Base-by-base conservation (phyloP, 2,888 invertebrate species). In the Apodemia mormo region DNA sequence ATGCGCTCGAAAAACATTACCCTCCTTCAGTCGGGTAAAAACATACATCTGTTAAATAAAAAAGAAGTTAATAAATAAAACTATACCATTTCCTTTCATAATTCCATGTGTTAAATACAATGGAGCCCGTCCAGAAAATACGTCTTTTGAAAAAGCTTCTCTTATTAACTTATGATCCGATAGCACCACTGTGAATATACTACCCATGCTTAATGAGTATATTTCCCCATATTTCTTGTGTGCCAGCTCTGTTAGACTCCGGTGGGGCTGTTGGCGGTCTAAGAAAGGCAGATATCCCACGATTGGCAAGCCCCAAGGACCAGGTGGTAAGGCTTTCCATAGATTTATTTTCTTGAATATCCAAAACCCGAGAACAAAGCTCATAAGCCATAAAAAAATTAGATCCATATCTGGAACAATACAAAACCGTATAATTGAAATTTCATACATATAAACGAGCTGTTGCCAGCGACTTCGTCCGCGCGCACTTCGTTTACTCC, bases 91-190 rank as follows among this genome's bases (percentile, higher is more conserved):
- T 76, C 98, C 97, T 72, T 96, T 94, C 96, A 98, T 97, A 72
- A 98, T 96, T 49, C 97, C 97, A 81, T 97, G 97, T 0, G 97
- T 97, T 66, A 98, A 86, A 83, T 95, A 97, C 1, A 98, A 94
- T 1, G 97, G 97, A 0, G 98, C 97, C 74, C 97, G 92, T 14
- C 97, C 97, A 3, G 96, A 93, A 76, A 97, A 95, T 4, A 87
- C 94, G 56, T 97, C 96, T 82, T 95, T 96, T 0, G 95, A 94
- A 69, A 98, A 95, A 4, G 96, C 95, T 73, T 96, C 95, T 72
- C 96, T 94, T 66, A 98, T 94, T 68, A 97, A 80, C 68, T 94
- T 94, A 9, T 95, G 95, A 83, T 98, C 97, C 0, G 96, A 94
- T 33, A 98, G 81, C 0, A 98, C 95, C 0, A 98, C 96, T 0